Percentiles rank a stretch among this genome's conserved stretches.
These are phyloP conservation scores for Strix uralensis DNA, from an alignment of 2,113 vertebrate genomes.

Conservation along the genomic window DNA sequence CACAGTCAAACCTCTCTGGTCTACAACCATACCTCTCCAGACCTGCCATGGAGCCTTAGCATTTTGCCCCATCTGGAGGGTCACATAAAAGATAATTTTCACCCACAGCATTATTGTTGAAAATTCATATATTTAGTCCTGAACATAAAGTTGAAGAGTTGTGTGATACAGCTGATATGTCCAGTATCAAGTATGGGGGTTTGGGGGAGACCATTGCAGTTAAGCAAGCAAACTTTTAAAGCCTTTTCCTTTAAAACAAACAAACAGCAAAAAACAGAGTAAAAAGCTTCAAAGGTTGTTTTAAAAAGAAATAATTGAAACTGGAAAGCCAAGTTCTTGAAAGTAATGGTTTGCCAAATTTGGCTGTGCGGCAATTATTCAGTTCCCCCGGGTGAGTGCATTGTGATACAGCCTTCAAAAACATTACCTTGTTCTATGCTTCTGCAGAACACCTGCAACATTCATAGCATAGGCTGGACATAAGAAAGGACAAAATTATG, in stretches of 20 bases:
- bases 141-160: not conserved
- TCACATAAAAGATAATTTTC: not conserved
- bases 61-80: not conserved
- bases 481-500: not conserved
- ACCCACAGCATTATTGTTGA: not conserved
- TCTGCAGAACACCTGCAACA: not conserved
- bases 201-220: not conserved
- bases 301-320: not conserved
- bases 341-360: not conserved
- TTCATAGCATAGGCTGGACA: not conserved
- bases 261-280: not conserved
- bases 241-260: not conserved
- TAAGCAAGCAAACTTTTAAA: not conserved
- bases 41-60: fast-evolving
- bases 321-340: not conserved
- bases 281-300: not conserved
- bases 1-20: not conserved
- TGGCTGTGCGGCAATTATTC: not conserved
- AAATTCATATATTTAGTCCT: not conserved
- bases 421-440: not conserved
- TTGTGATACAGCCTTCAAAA: not conserved
- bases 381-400: not conserved
- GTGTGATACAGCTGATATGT: not conserved
- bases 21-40: not conserved
- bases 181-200: not conserved